These are phyloP conservation scores for Apogon hyalosoma DNA, from an alignment of 2,797 vertebrate genomes.

Conservation along the genomic window DNA sequence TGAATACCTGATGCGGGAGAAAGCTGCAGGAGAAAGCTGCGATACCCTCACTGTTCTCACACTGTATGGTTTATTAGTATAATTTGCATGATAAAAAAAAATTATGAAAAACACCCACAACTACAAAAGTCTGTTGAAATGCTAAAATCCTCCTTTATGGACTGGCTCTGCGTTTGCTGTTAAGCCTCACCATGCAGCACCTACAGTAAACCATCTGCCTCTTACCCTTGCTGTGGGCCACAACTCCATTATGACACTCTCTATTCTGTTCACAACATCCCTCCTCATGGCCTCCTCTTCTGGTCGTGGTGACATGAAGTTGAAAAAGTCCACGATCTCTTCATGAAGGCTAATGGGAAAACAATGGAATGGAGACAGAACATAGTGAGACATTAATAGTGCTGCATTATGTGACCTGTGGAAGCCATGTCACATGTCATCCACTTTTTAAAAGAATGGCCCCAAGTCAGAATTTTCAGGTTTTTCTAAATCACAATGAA, in stretches of 20 bases:
- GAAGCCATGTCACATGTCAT: too few relatives aligned
- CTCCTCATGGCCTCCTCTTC: constrained; percentile 97
- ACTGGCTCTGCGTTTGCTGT: too few relatives aligned
- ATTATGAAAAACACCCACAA: too few relatives aligned
- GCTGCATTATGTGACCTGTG: not conserved
- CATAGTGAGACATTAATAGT: not conserved
- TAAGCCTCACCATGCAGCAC: too few relatives aligned
- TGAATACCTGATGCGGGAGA: not conserved
- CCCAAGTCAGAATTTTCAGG: too few relatives aligned
- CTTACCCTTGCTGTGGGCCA: constrained; percentile 96
- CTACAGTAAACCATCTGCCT: too few relatives aligned
- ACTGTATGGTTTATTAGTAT: not conserved
- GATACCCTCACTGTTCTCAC: not conserved
- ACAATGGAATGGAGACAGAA: not conserved
- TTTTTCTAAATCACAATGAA: too few relatives aligned
- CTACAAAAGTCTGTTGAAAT: too few relatives aligned
- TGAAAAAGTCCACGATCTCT: constrained; percentile 97
- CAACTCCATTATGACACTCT: constrained; percentile 93
- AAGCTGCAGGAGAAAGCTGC: not conserved
- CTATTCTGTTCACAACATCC: constrained; percentile 95
- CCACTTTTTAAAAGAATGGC: too few relatives aligned
- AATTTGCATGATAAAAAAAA: not conserved
- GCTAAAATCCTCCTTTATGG: too few relatives aligned
- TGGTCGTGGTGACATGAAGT: constrained; percentile 96
- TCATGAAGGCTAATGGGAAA: constrained; percentile 89